Evolutionary conservation across 2,888 invertebrate genomes (phyloP), one percentile per base, ranked within the genome.

Genomic region (Lasioglossum oenotherae): DNA sequence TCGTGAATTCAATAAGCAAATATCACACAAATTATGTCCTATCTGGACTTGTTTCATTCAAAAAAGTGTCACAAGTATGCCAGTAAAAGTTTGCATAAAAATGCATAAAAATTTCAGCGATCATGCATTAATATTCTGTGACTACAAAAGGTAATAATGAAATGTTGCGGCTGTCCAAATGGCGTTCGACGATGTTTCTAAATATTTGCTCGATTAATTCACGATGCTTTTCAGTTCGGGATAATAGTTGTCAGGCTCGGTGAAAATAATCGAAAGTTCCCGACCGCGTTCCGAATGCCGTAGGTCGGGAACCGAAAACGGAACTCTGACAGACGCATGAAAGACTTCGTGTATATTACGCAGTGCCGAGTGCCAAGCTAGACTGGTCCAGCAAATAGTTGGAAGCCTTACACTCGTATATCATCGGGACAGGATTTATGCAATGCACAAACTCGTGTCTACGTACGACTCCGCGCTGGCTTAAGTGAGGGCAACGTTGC

Each of bases 331-430:
- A 57, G 74, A 78, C 71, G 74, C 8, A 60, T 46, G 80, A 74
- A 67, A 49, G 72, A 74, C 74, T 41, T 16, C 41, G 84, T 74
- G 69, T 77, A 57, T 77, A 77, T 82, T 73, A 78, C 67, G 73
- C 73, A 57, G 57, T 71, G 31, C 74, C n/a, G 74, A 82, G 83
- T 82, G 84, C 86, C 87, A 88, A 90, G 84, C 90, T 88, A 83
- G 90, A 90, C 89, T 87, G 88, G 88, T 78, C 89, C 88, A 88
- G 90, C 92, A 93, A 92, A 93, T 92, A 92, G 92, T 92, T 91
- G 89, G 88, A 87, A 82, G 78, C 84, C 88, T 88, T 85, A 69
- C 80, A 85, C 85, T 87, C 92, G 89, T 93, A 91, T 85, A 92
- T 93, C 92, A 93, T 92, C 87, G 79, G 85, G 87, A 49, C 80